Percentiles rank a stretch among this genome's conserved stretches.
These are phyloP conservation scores for Brotogeris chrysoptera DNA, from an alignment of 2,797 vertebrate genomes.

Conservation along the genomic window DNA sequence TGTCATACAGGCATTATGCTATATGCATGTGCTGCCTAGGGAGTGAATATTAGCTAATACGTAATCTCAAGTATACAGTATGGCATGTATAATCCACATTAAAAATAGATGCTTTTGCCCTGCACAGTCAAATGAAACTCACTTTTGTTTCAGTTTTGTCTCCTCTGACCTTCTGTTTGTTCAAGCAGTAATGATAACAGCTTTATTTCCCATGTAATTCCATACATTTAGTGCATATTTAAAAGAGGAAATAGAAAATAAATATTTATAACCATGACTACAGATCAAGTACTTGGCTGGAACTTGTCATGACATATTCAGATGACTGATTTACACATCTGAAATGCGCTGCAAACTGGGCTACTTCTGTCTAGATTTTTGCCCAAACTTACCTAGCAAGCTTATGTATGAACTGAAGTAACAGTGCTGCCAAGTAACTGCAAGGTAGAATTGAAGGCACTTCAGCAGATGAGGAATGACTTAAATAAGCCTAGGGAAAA, in stretches of 20 bases:
- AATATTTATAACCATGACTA: not conserved
- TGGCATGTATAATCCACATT: not conserved
- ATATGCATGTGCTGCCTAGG: not conserved
- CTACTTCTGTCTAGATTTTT: not conserved
- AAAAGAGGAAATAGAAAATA: not conserved
- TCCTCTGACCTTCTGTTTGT: not conserved
- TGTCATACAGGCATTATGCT: not conserved
- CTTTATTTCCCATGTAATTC: not conserved
- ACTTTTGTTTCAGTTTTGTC: not conserved
- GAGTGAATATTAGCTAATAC: not conserved
- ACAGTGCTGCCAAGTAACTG: not conserved
- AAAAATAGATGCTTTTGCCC: not conserved
- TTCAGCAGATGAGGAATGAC: not conserved
- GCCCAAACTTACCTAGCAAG: not conserved
- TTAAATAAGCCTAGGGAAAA: not conserved
- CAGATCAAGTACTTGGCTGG: not conserved
- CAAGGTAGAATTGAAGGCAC: not conserved
- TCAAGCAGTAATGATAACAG: not conserved
- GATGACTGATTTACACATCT: not conserved
- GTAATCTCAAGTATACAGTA: not conserved
- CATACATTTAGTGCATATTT: accelerated
- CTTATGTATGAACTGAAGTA: not conserved
- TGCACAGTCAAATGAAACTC: not conserved
- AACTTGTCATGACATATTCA: not conserved
- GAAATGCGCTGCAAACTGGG: too few species aligned